Conservation (phyloP, 2,888 invertebrate species). For the Camponotus fellah region DNA sequence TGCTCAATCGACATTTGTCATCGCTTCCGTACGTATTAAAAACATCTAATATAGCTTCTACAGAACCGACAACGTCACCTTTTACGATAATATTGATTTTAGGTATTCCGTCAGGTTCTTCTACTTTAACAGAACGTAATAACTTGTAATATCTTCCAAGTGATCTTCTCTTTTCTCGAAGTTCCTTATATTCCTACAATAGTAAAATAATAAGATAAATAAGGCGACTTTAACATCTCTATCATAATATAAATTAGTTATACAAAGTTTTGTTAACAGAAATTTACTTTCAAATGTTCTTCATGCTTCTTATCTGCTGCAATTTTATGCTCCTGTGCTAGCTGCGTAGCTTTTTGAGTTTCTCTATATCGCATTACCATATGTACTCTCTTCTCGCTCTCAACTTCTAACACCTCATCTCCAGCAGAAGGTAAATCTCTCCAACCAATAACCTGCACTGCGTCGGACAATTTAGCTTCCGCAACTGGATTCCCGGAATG, state of each 20-base stretch:
- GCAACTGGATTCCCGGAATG: constrained; percentile 90
- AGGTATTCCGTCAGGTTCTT: constrained; percentile 85
- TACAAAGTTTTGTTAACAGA: neutral
- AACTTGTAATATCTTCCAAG: constrained; percentile 85
- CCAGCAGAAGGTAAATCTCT: constrained; percentile 95
- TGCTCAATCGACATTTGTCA: constrained; percentile 91
- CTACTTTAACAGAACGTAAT: neutral
- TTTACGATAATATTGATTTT: constrained; percentile 89
- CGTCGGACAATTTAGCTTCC: constrained; percentile 92
- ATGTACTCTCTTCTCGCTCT: constrained; percentile 90
- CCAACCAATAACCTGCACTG: constrained; percentile 97
- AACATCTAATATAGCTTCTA: constrained; percentile 97
- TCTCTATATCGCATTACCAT: constrained; percentile 90
- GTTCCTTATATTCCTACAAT: constrained; percentile 88
- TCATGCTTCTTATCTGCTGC: constrained; percentile 90
- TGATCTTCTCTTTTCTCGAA: constrained; percentile 88
- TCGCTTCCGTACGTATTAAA: constrained; percentile 93
- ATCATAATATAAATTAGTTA: neutral
- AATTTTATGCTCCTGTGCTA: constrained; percentile 88
- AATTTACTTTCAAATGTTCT: constrained; percentile 87
- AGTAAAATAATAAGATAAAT: constrained; percentile 21
- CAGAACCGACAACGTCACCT: constrained; percentile 98
- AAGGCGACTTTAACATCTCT: neutral
- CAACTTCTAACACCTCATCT: constrained; percentile 94
- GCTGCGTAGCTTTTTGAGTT: constrained; percentile 88